Base-by-base conservation (phyloP, 2,113 vertebrate genomes). In the Candoia aspera region DNA sequence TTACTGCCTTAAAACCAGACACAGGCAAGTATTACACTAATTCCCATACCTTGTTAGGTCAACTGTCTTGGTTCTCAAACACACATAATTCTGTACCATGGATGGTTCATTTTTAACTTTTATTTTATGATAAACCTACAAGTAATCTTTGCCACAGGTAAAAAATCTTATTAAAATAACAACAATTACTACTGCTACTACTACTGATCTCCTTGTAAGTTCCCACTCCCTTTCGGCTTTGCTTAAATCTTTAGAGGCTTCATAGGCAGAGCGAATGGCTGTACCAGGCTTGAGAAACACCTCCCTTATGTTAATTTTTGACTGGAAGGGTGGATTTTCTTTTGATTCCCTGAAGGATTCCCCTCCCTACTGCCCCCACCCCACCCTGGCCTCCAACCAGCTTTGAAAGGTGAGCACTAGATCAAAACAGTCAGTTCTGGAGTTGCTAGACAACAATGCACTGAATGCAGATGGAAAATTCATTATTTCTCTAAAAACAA, bases 321-420 rank as follows among this genome's bases (percentile, higher is more conserved):
- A 84, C 90, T 94, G 62, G 53, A 93, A 90, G 84, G 62, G 91
- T 42, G 46, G 13, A 42, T 93, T 24, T 90, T 89, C 42, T 68
- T 87, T 33, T 85, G 57, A 49, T 58, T 29, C 46, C 12, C 60
- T 89, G 92, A 94, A 93, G 87, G 94, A 11, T 89, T 46, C 58
- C 57, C 46, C 87, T 95, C 94, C 57, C 53, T 86, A 79, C 68
- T 21, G 6, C 8, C n/a, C 13, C 17, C 15, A 5, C 6, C 15
- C 17, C 4, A 17, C 37, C 17, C 33, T 2, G 33, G 33, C 68
- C 8, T 79, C 37, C 21, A 79, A 37, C 29, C 58, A 86, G 6
- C 91, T 95, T 93, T 93, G 93, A 95, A 96, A 97, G 92, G 90
- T 93, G 83, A 95, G 59, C 46, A 84, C 54, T 60, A 93, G 91